phyloP scores from a whole-genome alignment of 2,888 invertebrate species.

The Sphaerophoria rueppellii region DNA sequence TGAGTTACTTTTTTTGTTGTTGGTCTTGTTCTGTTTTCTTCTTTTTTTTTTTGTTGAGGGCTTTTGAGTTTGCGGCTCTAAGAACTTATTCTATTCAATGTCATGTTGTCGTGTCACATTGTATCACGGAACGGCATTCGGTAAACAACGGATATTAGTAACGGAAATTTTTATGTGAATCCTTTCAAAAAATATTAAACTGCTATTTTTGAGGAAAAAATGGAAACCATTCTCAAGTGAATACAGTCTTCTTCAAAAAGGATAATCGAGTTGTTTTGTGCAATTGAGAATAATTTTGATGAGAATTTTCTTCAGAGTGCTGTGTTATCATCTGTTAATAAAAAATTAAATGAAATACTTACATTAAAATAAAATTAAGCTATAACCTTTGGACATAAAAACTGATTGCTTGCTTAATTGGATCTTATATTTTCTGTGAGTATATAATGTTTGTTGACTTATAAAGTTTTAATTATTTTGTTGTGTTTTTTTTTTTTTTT shows the following conservation, averaged over 20 bases:
- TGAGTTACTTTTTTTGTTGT: slow-evolving; percentile 33
- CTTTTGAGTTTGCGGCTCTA: slow-evolving; percentile 7
- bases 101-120: slow-evolving; percentile 64
- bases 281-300: slow-evolving; percentile 4
- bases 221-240: neutral
- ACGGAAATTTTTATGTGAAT: slow-evolving; percentile 69
- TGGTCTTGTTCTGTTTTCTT: neutral
- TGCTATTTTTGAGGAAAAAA: slow-evolving; percentile 10
- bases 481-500: no score
- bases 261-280: neutral
- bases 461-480: no score
- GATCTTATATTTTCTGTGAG: no score
- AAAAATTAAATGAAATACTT: neutral
- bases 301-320: neutral
- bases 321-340: neutral
- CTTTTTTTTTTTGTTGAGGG: slow-evolving; percentile 4
- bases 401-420: no score
- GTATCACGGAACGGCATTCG: slow-evolving; percentile 70
- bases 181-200: slow-evolving; percentile 40
- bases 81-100: slow-evolving; percentile 58
- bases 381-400: neutral
- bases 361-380: neutral
- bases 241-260: neutral
- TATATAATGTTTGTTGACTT: no score
- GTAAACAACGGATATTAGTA: slow-evolving; percentile 72